A percentile compares a stretch with the other conserved stretches of the same genome.
Conservation (phyloP, 2,797 vertebrate species). For the Micromesistius poutassou region DNA sequence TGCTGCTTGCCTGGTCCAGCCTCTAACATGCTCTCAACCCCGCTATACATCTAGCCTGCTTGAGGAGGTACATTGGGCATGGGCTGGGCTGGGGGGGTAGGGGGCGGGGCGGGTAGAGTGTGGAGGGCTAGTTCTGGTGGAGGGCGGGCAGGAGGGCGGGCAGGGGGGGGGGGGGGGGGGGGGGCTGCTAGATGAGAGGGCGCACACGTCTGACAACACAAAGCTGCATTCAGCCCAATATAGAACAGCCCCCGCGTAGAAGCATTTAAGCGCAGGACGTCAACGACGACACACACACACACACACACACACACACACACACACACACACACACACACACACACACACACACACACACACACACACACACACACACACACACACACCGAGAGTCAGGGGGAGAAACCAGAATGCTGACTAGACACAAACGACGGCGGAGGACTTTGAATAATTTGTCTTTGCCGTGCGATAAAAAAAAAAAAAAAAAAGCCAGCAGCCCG, state of each 20-base stretch:
- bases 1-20: neutral
- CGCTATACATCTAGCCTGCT: slow-evolving; percentile 5
- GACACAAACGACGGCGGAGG: slow-evolving; percentile 1
- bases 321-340: slow-evolving; percentile 8
- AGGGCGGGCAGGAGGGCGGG: slow-evolving; percentile 50
- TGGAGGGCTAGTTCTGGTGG: slow-evolving; percentile 40
- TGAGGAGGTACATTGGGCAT: neutral
- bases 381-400: neutral
- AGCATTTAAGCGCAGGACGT: neutral
- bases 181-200: slow-evolving; percentile 34
- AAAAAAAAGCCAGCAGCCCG: neutral
- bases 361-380: slow-evolving; percentile 14
- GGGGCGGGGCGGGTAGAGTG: slow-evolving; percentile 52
- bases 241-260: slow-evolving; percentile 9
- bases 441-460: slow-evolving; percentile 5
- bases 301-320: slow-evolving; percentile 17
- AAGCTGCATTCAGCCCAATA: slow-evolving; percentile 31
- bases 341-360: slow-evolving; percentile 6
- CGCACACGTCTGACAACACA: slow-evolving; percentile 37
- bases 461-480: slow-evolving; percentile 1
- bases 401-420: slow-evolving; percentile 1
- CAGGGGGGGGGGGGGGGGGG: slow-evolving; percentile 64
- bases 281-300: neutral
- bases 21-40: neutral
- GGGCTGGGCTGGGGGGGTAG: slow-evolving; percentile 64